These are phyloP conservation scores for Muricea muricata DNA, from an alignment of 92 coral and sea anemone genomes.

Conservation along the genomic window DNA sequence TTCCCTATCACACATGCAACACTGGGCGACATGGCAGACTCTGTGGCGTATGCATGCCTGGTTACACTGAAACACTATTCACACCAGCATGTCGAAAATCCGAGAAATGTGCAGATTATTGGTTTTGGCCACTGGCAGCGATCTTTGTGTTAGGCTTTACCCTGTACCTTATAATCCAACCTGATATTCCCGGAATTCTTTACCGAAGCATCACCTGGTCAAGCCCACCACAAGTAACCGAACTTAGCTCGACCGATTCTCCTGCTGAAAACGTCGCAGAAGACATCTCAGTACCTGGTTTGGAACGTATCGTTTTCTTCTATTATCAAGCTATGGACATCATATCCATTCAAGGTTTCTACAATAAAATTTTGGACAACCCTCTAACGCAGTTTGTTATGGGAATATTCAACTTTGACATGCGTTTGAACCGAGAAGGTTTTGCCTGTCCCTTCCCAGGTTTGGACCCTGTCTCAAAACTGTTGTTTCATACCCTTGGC, in stretches of 20 bases:
- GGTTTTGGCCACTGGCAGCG: slow-evolving; percentile 59
- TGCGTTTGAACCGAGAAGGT: slow-evolving; percentile 33
- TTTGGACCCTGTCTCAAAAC: slow-evolving; percentile 27
- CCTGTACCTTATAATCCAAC: slow-evolving; percentile 32
- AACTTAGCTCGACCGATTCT: neutral
- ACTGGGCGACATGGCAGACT: slow-evolving; percentile 46
- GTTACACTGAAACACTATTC: slow-evolving; percentile 49
- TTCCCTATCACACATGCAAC: slow-evolving; percentile 39
- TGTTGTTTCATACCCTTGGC: slow-evolving; percentile 7
- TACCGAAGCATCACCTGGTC: slow-evolving; percentile 18
- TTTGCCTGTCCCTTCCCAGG: slow-evolving; percentile 79
- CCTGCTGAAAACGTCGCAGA: neutral
- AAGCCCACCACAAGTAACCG: neutral
- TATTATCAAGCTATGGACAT: slow-evolving; percentile 24
- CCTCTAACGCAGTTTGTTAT: slow-evolving; percentile 12
- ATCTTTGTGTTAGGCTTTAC: slow-evolving; percentile 43
- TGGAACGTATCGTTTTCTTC: slow-evolving; percentile 17
- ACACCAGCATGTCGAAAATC: slow-evolving; percentile 40
- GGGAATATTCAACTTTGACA: slow-evolving; percentile 55
- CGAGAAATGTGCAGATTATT: slow-evolving; percentile 42
- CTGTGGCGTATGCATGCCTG: slow-evolving; percentile 45
- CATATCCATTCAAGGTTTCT: neutral
- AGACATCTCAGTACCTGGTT: neutral
- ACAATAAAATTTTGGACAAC: neutral
- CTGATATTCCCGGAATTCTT: neutral